These are phyloP conservation scores for Phymatocera aterrima DNA, from an alignment of 2,888 invertebrate genomes.

Conservation along the genomic window DNA sequence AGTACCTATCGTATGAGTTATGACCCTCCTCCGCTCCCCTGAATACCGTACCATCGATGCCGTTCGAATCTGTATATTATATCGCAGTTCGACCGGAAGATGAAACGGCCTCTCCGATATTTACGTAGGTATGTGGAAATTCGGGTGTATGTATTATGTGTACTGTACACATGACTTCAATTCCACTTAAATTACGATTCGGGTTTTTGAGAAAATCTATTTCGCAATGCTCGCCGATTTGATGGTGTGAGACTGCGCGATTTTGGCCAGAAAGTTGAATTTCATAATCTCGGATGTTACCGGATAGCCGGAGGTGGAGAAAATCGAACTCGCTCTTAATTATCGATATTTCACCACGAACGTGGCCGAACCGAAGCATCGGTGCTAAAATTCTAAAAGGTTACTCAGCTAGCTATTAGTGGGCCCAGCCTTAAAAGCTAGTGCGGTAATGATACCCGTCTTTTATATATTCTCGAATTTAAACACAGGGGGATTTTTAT, in stretches of 20 bases:
- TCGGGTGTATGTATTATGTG: too few relatives aligned
- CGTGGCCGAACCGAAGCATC: neutral
- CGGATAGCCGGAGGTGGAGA: too few relatives aligned
- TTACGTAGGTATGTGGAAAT: neutral
- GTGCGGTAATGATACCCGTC: neutral
- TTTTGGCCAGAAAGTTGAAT: too few relatives aligned
- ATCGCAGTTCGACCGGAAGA: neutral
- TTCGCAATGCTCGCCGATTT: too few relatives aligned
- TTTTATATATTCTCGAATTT: constrained; percentile 17
- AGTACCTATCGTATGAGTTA: neutral
- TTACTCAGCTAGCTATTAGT: constrained; percentile 21
- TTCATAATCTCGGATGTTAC: too few relatives aligned
- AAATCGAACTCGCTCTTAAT: neutral
- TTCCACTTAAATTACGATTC: too few relatives aligned
- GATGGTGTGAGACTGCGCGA: too few relatives aligned
- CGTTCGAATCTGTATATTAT: neutral
- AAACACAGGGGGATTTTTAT: neutral
- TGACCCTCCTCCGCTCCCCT: neutral
- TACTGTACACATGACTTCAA: neutral
- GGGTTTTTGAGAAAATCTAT: too few relatives aligned
- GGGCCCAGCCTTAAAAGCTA: constrained; percentile 32
- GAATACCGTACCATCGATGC: constrained; percentile 2
- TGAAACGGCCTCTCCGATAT: neutral
- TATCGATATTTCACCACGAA: neutral
- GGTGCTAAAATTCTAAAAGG: neutral